Evolutionary conservation across 2,113 vertebrate genomes (phyloP).

Genomic region (Chunga burmeisteri): DNA sequence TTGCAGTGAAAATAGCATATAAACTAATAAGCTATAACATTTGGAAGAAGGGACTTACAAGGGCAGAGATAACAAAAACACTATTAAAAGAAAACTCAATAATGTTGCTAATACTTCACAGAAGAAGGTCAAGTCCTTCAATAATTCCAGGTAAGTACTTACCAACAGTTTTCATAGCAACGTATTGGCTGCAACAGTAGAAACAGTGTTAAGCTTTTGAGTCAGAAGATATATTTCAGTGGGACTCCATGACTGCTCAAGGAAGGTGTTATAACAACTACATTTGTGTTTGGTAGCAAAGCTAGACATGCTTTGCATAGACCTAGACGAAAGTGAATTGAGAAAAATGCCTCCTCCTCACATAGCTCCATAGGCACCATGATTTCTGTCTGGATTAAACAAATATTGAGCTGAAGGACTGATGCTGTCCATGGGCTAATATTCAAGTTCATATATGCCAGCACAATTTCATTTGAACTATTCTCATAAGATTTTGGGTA

Average conservation of each 20-base stretch:
- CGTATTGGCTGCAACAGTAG: neutral
- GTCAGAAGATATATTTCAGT: neutral
- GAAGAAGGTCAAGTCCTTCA: constrained; percentile 26
- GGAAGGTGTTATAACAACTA: neutral
- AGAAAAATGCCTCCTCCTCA: neutral
- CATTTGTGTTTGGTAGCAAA: neutral
- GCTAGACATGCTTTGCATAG: neutral
- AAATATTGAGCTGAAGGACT: neutral
- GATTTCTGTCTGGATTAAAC: neutral
- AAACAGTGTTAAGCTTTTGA: neutral
- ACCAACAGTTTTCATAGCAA: neutral
- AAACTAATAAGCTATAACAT: constrained; percentile 29
- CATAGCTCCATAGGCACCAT: neutral
- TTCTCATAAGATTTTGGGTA: neutral
- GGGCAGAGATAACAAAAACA: constrained; percentile 40
- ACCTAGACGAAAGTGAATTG: neutral
- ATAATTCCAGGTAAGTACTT: neutral
- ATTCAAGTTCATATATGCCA: neutral
- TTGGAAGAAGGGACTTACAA: constrained; percentile 8
- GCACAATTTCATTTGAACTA: neutral
- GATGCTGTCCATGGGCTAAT: neutral
- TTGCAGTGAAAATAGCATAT: constrained; percentile 1
- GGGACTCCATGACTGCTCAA: neutral
- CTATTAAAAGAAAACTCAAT: neutral
- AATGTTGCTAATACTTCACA: neutral